Evolutionary conservation across 2,797 vertebrate species (phyloP).

Genomic region (Hippoglossus hippoglossus): DNA sequence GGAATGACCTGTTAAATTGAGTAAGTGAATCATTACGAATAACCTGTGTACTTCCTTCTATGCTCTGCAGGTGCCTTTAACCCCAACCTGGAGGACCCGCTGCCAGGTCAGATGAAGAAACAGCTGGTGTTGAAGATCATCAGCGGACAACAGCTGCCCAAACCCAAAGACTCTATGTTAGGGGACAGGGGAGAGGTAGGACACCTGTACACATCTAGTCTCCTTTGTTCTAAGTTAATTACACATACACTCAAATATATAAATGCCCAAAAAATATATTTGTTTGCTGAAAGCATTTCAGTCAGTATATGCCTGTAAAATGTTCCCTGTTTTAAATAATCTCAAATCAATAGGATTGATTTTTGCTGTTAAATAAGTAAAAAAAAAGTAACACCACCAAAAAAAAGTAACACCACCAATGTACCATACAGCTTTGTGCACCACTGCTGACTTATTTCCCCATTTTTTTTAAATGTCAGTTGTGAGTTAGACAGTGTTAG

Average conservation of each 20-base stretch:
- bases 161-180: constrained; percentile 97
- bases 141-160: constrained; percentile 98
- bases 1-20: background rate
- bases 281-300: no score
- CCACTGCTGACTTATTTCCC: no score
- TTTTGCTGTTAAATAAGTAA: no score
- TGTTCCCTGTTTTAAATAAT: no score
- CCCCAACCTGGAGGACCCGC: constrained; percentile 90
- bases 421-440: no score
- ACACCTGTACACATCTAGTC: background rate
- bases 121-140: constrained; percentile 95
- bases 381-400: no score
- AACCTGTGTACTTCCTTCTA: background rate
- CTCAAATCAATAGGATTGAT: no score
- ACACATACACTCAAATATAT: background rate
- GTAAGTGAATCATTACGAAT: background rate
- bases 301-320: no score
- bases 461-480: no score
- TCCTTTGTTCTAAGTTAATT: background rate
- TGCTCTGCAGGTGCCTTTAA: constrained; percentile 89
- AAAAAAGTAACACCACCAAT: no score
- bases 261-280: no score
- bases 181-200: constrained; percentile 96
- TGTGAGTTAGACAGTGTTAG: no score
- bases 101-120: constrained; percentile 92